Evolutionary conservation across 2,888 invertebrate genomes (phyloP).

Genomic region (Hemistola chrysoprasaria): DNA sequence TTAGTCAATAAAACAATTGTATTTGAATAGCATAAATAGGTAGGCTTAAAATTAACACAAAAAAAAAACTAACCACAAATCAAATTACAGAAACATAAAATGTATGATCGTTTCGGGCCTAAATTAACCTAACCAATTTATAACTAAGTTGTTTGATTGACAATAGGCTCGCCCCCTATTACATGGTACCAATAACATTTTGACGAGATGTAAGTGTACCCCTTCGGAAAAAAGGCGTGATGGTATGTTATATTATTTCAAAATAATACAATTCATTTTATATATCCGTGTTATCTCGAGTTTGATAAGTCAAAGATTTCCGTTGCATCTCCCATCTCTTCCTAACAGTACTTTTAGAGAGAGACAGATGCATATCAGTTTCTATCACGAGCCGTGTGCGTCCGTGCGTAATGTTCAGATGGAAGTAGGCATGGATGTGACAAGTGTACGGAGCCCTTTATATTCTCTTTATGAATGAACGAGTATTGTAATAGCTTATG

Average conservation of each 20-base stretch:
- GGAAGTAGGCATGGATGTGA: constrained; percentile 38
- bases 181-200: no score
- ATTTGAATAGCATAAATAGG: no score
- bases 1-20: no score
- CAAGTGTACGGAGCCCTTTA: constrained; percentile 10
- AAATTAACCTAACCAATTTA: no score
- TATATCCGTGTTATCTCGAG: not conserved
- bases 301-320: constrained; percentile 21
- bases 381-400: constrained; percentile 27
- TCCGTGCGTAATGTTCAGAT: constrained; percentile 50
- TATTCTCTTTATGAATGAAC: constrained; percentile 16
- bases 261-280: not conserved
- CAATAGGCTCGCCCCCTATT: no score
- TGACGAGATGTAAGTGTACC: no score
- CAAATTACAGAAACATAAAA: no score
- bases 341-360: constrained; percentile 19
- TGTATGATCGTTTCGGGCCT: no score
- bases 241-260: constrained; percentile 28
- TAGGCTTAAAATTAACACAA: no score
- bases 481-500: constrained; percentile 1
- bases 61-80: no score
- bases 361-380: constrained; percentile 25
- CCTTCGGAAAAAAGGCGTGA: no score
- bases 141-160: no score
- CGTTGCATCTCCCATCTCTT: constrained; percentile 19